Percentiles rank a stretch among this genome's conserved stretches.
Evolutionary conservation across 1,140 invertebrate species (phyloP).

Genomic region (Maniola jurtina): DNA sequence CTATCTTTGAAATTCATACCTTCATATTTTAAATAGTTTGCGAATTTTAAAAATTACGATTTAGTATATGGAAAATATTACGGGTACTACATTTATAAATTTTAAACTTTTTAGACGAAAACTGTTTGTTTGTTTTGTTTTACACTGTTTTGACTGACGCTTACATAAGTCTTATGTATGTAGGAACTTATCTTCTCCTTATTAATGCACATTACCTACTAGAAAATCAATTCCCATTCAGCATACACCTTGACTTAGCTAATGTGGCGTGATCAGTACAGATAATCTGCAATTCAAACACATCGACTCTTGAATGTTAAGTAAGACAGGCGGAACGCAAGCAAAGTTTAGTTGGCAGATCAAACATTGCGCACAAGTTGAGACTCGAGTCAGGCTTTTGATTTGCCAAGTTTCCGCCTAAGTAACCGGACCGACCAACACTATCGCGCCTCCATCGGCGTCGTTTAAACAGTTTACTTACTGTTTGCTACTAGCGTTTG

Average conservation of each 20-base stretch:
- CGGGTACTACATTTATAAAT: too few relatives aligned
- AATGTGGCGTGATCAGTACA: constrained; percentile 7
- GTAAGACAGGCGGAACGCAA: constrained; percentile 34
- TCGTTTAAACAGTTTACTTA: constrained; percentile 30
- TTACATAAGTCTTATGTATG: too few relatives aligned
- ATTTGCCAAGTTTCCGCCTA: constrained; percentile 61
- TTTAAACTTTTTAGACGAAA: too few relatives aligned
- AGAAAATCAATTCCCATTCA: neutral
- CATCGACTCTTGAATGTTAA: constrained; percentile 33
- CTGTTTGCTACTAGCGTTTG: constrained; percentile 32
- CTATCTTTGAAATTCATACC: neutral
- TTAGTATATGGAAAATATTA: neutral
- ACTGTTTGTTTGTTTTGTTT: too few relatives aligned
- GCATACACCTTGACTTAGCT: neutral
- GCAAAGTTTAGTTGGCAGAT: constrained; percentile 50
- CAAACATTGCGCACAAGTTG: constrained; percentile 51
- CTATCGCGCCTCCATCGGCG: constrained; percentile 33
- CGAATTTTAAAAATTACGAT: neutral
- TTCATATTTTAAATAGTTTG: neutral
- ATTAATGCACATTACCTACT: too few relatives aligned
- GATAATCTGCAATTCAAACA: constrained; percentile 27
- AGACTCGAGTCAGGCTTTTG: constrained; percentile 58
- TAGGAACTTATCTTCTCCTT: too few relatives aligned
- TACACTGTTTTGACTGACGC: too few relatives aligned
- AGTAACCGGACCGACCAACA: constrained; percentile 49